Evolutionary conservation across 92 coral and sea anemone species (phyloP).

Genomic region (Hydrozoanthus gracilis): DNA sequence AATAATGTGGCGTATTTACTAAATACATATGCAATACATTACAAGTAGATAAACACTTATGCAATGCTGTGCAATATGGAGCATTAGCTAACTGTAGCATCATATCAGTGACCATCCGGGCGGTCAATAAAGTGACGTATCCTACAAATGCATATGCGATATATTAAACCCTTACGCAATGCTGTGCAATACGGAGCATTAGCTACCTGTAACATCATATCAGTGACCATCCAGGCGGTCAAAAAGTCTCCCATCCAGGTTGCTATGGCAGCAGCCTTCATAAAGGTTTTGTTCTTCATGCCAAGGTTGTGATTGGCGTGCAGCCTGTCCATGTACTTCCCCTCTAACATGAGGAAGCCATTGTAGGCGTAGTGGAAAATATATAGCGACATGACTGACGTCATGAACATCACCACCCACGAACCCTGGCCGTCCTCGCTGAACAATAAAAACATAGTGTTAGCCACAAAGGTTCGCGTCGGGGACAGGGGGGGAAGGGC

Average conservation of each 20-base stretch:
- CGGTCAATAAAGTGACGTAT: slow-evolving; percentile 49
- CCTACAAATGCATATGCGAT: too few relatives aligned
- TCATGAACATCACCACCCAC: slow-evolving; percentile 88
- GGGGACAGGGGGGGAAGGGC: too few relatives aligned
- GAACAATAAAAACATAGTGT: neutral
- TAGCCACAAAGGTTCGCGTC: too few relatives aligned
- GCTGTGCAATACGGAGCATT: too few relatives aligned
- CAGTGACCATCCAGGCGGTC: slow-evolving; percentile 95
- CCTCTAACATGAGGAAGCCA: slow-evolving; percentile 33
- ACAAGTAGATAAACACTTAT: too few relatives aligned
- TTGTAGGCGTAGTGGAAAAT: slow-evolving; percentile 60
- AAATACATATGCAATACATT: neutral
- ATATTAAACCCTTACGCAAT: neutral
- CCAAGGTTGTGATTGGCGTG: slow-evolving; percentile 83
- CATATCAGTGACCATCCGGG: slow-evolving; percentile 96
- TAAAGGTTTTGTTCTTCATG: slow-evolving; percentile 83
- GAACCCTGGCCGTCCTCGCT: slow-evolving; percentile 94
- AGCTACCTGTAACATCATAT: slow-evolving; percentile 89
- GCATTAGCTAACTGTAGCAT: slow-evolving; percentile 75
- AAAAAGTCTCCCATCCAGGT: slow-evolving; percentile 90
- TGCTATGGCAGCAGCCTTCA: slow-evolving; percentile 83
- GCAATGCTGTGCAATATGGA: too few relatives aligned
- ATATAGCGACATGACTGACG: slow-evolving; percentile 77
- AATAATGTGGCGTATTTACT: neutral
- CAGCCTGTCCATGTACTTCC: slow-evolving; percentile 84